A percentile compares a stretch with the other conserved stretches of the same genome.
Evolutionary conservation across 64 coral and sea anemone species (phyloP).

Genomic region (Montipora capricornis): DNA sequence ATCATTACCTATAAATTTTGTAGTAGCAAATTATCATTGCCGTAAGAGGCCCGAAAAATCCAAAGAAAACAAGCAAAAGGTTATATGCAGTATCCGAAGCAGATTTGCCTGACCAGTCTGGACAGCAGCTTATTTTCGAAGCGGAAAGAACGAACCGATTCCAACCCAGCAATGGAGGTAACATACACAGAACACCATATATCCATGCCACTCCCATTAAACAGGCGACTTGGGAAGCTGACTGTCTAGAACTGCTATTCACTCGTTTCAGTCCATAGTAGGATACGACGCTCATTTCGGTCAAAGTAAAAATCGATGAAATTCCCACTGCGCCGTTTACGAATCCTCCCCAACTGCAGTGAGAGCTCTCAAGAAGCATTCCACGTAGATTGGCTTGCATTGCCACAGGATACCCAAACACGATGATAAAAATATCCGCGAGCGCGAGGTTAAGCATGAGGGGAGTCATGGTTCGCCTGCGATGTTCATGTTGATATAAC

Average conservation of each 20-base stretch:
- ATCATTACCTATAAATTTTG: constrained; percentile 79
- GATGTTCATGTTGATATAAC: constrained; percentile 35
- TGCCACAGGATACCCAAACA: constrained; percentile 75
- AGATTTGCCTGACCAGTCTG: constrained; percentile 63
- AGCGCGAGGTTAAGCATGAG: constrained; percentile 64
- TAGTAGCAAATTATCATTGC: constrained; percentile 59
- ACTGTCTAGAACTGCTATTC: neutral
- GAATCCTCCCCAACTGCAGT: constrained; percentile 72
- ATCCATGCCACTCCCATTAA: constrained; percentile 55
- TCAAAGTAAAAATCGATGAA: constrained; percentile 64
- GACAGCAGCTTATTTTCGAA: constrained; percentile 72
- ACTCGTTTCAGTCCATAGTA: constrained; percentile 18
- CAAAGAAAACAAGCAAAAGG: constrained; percentile 59
- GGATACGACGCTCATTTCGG: constrained; percentile 56
- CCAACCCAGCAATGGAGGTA: constrained; percentile 74
- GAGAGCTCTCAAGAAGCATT: neutral
- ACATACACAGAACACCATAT: constrained; percentile 56
- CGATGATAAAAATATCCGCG: constrained; percentile 67
- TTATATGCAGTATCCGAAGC: constrained; percentile 54
- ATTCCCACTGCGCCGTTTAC: constrained; percentile 75
- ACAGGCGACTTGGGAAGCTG: neutral
- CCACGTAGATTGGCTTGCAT: constrained; percentile 64
- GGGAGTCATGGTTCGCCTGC: constrained; percentile 59
- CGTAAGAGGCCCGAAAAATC: constrained; percentile 51
- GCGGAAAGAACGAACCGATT: constrained; percentile 65